A percentile compares a stretch with the other conserved stretches of the same genome.
Conservation (phyloP, 2,113 vertebrate genomes). For the Actenoides hombroni region DNA sequence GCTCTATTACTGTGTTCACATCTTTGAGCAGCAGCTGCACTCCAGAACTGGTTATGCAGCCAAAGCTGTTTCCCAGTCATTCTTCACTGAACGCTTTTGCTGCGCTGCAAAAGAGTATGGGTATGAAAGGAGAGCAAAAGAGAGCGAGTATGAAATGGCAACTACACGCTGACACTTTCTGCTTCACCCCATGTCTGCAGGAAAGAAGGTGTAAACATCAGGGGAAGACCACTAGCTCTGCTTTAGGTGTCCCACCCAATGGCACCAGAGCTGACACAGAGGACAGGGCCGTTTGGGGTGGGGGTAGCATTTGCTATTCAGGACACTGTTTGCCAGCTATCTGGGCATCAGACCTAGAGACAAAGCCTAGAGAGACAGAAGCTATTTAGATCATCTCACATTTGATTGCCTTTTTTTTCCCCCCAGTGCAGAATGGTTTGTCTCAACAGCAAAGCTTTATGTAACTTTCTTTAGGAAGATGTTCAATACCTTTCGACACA, state of each 20-base stretch:
- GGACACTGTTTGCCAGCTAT: neutral
- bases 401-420: neutral
- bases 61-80: neutral
- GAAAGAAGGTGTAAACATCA: neutral
- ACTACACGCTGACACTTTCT: neutral
- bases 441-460: neutral
- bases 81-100: neutral
- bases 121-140: neutral
- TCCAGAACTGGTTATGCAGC: neutral
- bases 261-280: accelerated
- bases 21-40: neutral
- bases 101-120: neutral
- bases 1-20: neutral
- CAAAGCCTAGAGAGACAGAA: neutral
- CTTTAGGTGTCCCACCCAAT: neutral
- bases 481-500: neutral
- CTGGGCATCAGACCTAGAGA: neutral
- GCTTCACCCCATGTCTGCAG: neutral
- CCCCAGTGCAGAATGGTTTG: neutral
- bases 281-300: neutral
- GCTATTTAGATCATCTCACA: neutral
- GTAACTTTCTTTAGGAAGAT: neutral
- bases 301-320: neutral
- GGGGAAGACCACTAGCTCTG: neutral
- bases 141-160: neutral